phyloP scores from a whole-genome alignment of 1,140 invertebrate species.

The Eumeta japonica region DNA sequence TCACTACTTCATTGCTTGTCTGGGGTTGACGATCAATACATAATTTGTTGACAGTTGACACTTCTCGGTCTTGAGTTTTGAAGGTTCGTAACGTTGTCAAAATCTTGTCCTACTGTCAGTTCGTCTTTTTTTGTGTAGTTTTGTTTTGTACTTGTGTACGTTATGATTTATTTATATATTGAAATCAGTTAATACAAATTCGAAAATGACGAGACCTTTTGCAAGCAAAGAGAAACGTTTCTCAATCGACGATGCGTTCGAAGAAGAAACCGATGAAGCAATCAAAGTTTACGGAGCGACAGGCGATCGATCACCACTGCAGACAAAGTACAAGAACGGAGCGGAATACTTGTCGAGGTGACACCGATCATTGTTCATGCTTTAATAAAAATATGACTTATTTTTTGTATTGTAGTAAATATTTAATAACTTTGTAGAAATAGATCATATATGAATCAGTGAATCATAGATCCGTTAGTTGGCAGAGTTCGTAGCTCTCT shows the following conservation, averaged over 20 bases:
- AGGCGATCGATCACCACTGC: conserved; percentile 59
- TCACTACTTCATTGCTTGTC: no score
- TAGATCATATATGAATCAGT: no score
- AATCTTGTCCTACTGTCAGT: not conserved
- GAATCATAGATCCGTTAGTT: no score
- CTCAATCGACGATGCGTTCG: conserved; percentile 80
- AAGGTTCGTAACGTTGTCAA: no score
- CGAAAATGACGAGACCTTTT: conserved; percentile 48
- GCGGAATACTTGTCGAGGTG: conserved; percentile 44
- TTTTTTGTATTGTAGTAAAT: no score
- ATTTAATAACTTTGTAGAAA: no score
- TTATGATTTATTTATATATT: conserved; percentile 42
- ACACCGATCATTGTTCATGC: no score
- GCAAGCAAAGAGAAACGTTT: conserved; percentile 63
- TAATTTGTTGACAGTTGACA: no score
- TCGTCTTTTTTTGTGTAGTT: not conserved
- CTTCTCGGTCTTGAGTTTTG: no score
- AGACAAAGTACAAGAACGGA: conserved; percentile 52
- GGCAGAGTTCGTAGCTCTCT: no score
- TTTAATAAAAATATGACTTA: no score
- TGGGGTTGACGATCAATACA: no score
- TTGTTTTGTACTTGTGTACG: conserved; percentile 6
- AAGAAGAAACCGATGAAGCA: conserved; percentile 76
- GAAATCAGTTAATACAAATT: conserved; percentile 26
- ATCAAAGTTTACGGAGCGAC: conserved; percentile 75